Conservation (phyloP, 2,888 invertebrate genomes). For the Spialia ferax region DNA sequence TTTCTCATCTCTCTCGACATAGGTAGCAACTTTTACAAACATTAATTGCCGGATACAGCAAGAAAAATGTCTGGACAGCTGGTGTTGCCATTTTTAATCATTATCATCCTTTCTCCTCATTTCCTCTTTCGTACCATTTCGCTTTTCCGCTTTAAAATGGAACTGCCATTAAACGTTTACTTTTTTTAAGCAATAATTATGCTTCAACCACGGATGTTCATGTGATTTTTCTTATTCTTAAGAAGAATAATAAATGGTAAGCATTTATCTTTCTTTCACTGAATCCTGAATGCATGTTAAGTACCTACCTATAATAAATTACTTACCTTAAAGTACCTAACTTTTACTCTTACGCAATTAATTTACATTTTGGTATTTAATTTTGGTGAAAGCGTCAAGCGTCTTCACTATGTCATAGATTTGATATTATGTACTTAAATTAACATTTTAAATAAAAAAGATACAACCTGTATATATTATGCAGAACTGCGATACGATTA, state of each 20-base stretch:
- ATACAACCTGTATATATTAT: no score
- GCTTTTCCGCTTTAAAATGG: not conserved
- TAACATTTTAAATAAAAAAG: no score
- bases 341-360: no score
- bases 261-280: not conserved
- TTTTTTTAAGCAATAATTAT: not conserved
- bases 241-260: not conserved
- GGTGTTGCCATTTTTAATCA: slow-evolving; percentile 2
- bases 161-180: not conserved
- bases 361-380: no score
- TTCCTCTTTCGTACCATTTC: slow-evolving; percentile 5
- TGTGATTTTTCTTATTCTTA: not conserved
- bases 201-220: not conserved
- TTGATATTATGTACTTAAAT: not conserved
- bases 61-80: slow-evolving; percentile 37
- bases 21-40: slow-evolving; percentile 28
- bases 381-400: no score
- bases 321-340: no score
- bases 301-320: no score
- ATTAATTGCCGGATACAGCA: slow-evolving; percentile 38
- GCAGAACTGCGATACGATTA: not conserved
- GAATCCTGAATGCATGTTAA: not conserved
- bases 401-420: not conserved
- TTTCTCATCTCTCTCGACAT: slow-evolving; percentile 16
- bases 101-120: slow-evolving; percentile 3